A percentile compares a stretch with the other conserved stretches of the same genome.
phyloP scores from a whole-genome alignment of 1,140 invertebrate species.

The Lucilia sericata region DNA sequence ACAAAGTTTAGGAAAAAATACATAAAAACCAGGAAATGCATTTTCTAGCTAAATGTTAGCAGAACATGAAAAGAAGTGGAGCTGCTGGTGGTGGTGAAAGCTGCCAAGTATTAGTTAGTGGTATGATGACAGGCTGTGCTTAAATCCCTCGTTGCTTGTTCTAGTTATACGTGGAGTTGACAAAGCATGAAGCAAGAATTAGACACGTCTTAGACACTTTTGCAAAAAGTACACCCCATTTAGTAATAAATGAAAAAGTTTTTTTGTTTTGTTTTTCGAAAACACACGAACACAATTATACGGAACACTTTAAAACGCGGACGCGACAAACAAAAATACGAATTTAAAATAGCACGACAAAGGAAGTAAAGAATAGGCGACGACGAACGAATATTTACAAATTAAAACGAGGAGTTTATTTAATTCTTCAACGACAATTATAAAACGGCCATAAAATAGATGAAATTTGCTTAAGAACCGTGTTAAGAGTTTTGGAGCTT shows the following conservation, averaged over 20 bases:
- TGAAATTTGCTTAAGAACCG: too few species aligned
- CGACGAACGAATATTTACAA: too few species aligned
- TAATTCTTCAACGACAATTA: too few species aligned
- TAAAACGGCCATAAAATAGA: too few species aligned
- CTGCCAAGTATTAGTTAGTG: too few species aligned
- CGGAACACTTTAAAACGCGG: too few species aligned
- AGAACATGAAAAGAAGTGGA: neutral
- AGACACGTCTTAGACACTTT: constrained; percentile 23
- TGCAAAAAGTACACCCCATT: neutral
- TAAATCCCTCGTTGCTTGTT: neutral
- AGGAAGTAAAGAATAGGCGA: too few species aligned
- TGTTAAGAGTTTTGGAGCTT: too few species aligned
- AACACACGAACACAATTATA: neutral
- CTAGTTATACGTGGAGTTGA: neutral
- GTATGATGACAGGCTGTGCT: too few species aligned
- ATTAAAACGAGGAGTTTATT: too few species aligned
- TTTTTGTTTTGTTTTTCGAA: neutral
- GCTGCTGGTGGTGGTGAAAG: too few species aligned
- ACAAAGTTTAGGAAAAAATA: neutral
- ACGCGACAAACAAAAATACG: neutral
- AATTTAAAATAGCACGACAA: neutral
- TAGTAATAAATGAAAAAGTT: neutral
- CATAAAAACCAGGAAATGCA: constrained; percentile 23
- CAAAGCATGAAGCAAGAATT: constrained; percentile 6
- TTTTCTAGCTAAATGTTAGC: neutral